A percentile compares a stretch with the other conserved stretches of the same genome.
phyloP scores from a whole-genome alignment of 2,113 vertebrate species.

The Azemiops feae region DNA sequence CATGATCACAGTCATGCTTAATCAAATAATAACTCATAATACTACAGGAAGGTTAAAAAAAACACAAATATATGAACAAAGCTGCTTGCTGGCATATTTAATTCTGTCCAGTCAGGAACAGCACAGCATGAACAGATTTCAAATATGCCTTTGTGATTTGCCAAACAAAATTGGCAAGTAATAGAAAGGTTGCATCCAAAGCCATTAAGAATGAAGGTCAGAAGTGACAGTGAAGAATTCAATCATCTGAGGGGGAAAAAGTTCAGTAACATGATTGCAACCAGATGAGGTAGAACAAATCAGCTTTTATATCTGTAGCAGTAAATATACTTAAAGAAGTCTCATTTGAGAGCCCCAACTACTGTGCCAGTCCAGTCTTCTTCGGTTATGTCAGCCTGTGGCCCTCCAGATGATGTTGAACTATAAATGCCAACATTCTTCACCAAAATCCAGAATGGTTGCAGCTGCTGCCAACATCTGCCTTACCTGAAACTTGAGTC shows the following conservation, averaged over 20 bases:
- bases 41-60: background rate
- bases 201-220: constrained; percentile 17
- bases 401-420: background rate
- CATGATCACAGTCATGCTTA: background rate
- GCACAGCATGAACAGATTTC: background rate
- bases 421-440: background rate
- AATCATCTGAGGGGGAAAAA: background rate
- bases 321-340: background rate
- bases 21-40: background rate
- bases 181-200: constrained; percentile 7
- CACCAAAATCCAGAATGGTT: background rate
- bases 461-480: background rate
- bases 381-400: background rate
- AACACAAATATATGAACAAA: background rate
- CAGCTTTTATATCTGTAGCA: background rate
- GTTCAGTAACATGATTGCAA: background rate
- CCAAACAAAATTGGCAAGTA: background rate
- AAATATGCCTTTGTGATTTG: background rate
- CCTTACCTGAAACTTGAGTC: background rate
- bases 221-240: constrained; percentile 4
- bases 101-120: background rate
- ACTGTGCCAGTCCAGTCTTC: background rate
- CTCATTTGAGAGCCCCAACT: background rate
- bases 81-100: background rate
- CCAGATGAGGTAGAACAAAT: background rate